These are phyloP conservation scores for Parapsyche elsis DNA, from an alignment of 1,140 invertebrate species.

Conservation along the genomic window DNA sequence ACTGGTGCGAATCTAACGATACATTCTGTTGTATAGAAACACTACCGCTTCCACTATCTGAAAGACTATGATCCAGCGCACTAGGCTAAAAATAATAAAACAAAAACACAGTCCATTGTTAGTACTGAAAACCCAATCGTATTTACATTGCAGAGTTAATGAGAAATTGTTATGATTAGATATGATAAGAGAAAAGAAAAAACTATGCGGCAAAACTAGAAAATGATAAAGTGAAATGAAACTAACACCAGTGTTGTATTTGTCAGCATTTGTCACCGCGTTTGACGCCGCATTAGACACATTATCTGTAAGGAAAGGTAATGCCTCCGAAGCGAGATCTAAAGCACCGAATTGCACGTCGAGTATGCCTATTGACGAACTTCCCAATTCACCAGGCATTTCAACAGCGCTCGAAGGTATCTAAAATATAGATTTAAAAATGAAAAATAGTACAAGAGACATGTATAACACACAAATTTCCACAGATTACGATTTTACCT, in stretches of 20 bases:
- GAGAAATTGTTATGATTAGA: neutral
- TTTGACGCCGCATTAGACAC: slow-evolving; percentile 37
- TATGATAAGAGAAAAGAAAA: neutral
- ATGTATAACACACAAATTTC: neutral
- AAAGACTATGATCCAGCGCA: slow-evolving; percentile 43
- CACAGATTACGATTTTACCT: slow-evolving; percentile 67
- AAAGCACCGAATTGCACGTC: slow-evolving; percentile 95
- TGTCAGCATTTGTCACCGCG: slow-evolving; percentile 32
- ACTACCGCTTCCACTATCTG: slow-evolving; percentile 36
- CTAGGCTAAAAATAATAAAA: slow-evolving; percentile 42
- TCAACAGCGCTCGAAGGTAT: slow-evolving; percentile 94
- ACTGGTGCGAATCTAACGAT: slow-evolving; percentile 41
- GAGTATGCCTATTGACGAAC: slow-evolving; percentile 78
- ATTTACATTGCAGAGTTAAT: slow-evolving; percentile 6
- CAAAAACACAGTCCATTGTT: too few species aligned
- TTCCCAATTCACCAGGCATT: slow-evolving; percentile 89
- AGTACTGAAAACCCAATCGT: neutral
- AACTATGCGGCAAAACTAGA: too few species aligned
- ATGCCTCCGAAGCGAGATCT: slow-evolving; percentile 82
- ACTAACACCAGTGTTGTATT: slow-evolving; percentile 29
- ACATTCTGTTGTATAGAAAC: slow-evolving; percentile 20
- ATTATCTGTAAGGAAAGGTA: slow-evolving; percentile 61
- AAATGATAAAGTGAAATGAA: neutral
- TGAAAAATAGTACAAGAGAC: neutral
- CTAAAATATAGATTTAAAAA: slow-evolving; percentile 60